Conservation (phyloP, 1,140 invertebrate genomes). For the Zaprionus davidi region DNA sequence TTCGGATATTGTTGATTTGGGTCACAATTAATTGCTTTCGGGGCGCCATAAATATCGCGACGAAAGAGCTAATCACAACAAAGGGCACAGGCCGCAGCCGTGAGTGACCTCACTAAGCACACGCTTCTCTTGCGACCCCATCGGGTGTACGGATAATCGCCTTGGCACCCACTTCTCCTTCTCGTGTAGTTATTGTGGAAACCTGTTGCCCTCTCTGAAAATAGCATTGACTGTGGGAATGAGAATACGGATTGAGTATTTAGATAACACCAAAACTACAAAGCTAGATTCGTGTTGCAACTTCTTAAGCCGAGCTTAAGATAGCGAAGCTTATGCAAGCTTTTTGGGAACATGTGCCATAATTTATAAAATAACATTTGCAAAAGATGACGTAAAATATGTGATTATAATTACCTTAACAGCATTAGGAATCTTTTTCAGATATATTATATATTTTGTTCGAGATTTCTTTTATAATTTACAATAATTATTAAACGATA, state of each 20-base stretch:
- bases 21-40: conserved; percentile 79
- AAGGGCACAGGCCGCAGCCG: conserved; percentile 50
- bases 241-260: conserved; percentile 13
- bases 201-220: conserved; percentile 22
- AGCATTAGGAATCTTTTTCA: background rate
- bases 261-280: conserved; percentile 7
- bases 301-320: background rate
- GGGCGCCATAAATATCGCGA: conserved; percentile 71
- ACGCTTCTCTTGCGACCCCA: background rate
- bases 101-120: conserved; percentile 41
- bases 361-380: background rate
- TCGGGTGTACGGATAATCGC: conserved; percentile 20
- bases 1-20: conserved; percentile 73
- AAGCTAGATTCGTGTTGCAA: background rate
- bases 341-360: background rate
- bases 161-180: background rate
- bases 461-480: too few relatives aligned
- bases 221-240: conserved; percentile 21
- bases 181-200: background rate
- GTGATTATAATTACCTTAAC: background rate
- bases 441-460: background rate
- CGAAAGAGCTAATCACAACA: conserved; percentile 71
- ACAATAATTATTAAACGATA: too few relatives aligned
- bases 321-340: background rate
- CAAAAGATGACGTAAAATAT: background rate